phyloP scores from a whole-genome alignment of 1,140 invertebrate species.

The Calliopsis andreniformis region DNA sequence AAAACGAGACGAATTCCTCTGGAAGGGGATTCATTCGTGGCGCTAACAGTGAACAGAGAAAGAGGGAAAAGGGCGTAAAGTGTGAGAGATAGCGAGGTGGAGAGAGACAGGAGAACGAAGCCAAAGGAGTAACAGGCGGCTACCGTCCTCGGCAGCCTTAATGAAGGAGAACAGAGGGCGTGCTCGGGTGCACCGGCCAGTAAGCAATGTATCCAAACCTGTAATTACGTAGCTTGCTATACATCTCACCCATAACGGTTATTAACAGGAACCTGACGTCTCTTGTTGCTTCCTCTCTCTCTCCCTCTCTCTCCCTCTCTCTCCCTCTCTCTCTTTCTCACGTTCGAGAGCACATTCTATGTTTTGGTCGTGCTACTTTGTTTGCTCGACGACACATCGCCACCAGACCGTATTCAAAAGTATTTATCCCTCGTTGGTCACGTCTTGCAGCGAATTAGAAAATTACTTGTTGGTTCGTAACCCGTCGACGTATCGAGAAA shows the following conservation, averaged over 20 bases:
- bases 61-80: background rate
- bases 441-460: background rate
- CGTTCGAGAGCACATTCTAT: background rate
- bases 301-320: slow-evolving; percentile 9
- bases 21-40: slow-evolving; percentile 5
- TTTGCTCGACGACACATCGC: slow-evolving; percentile 44
- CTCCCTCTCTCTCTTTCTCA: slow-evolving; percentile 2
- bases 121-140: slow-evolving; percentile 75
- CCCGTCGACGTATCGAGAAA: background rate
- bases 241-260: slow-evolving; percentile 76
- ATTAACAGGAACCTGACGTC: slow-evolving; percentile 75
- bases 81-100: background rate
- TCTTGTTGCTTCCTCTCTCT: slow-evolving; percentile 36
- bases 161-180: slow-evolving; percentile 80
- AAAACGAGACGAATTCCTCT: background rate
- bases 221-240: slow-evolving; percentile 77
- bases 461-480: slow-evolving; percentile 5
- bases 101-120: slow-evolving; percentile 43
- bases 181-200: slow-evolving; percentile 76
- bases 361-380: slow-evolving; percentile 53
- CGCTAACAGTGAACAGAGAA: slow-evolving; percentile 18
- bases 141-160: slow-evolving; percentile 76
- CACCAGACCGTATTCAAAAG: slow-evolving; percentile 39
- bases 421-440: slow-evolving; percentile 1
- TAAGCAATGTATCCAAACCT: slow-evolving; percentile 79